Conservation (phyloP, 2,797 vertebrate species). For the Gambelia wislizenii region DNA sequence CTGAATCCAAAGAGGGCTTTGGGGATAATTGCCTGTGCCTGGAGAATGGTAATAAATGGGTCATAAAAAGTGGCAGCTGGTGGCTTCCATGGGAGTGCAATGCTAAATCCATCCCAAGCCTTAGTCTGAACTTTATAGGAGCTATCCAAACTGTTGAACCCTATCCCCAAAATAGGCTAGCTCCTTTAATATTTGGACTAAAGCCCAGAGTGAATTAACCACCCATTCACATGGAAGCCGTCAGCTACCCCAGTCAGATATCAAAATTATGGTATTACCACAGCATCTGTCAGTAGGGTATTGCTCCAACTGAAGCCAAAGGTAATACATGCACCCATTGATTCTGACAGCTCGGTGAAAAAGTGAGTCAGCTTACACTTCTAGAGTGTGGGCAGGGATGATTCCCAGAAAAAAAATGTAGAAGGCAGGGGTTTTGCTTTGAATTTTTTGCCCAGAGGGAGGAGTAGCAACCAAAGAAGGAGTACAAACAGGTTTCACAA, state of each 20-base stretch:
- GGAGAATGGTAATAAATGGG: neutral
- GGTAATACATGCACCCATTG: neutral
- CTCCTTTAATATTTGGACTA: too few relatives aligned
- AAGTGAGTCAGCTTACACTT: neutral
- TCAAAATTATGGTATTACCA: neutral
- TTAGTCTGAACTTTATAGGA: too few relatives aligned
- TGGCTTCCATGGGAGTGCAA: too few relatives aligned
- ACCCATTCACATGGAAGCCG: too few relatives aligned
- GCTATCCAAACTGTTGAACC: too few relatives aligned
- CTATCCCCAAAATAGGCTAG: too few relatives aligned
- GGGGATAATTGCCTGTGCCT: neutral
- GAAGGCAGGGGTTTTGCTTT: neutral
- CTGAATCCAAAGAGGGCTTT: neutral
- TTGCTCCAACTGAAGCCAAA: neutral
- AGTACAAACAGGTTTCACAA: neutral
- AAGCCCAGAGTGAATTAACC: too few relatives aligned
- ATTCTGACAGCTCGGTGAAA: neutral
- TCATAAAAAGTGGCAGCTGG: neutral
- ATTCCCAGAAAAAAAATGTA: neutral
- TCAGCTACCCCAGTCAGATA: neutral
- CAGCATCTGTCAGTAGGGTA: neutral
- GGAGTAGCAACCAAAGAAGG: neutral
- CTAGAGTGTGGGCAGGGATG: rapidly evolving
- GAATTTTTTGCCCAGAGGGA: neutral
- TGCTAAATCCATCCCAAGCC: too few relatives aligned